Percentiles rank a stretch among this genome's conserved stretches.
These are phyloP conservation scores for Menidia beryllina DNA, from an alignment of 2,113 vertebrate genomes.

Conservation along the genomic window DNA sequence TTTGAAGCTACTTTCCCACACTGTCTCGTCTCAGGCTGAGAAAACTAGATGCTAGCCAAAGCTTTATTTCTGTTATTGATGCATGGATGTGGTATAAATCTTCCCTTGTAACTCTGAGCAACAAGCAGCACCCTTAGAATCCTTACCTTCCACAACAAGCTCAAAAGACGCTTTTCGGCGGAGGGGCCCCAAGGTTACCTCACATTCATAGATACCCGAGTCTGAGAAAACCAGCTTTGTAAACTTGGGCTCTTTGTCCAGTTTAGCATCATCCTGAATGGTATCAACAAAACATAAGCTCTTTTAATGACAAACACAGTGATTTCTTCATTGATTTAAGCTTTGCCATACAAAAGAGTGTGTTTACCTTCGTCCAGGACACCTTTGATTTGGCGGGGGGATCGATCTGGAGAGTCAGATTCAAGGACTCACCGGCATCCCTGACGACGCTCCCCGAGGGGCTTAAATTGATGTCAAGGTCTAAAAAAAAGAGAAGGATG, in stretches of 20 bases:
- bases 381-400: slow-evolving; percentile 86
- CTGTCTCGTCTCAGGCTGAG: not conserved
- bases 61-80: not conserved
- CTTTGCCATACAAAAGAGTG: not conserved
- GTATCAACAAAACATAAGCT: slow-evolving; percentile 23
- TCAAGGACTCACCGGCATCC: slow-evolving; percentile 84
- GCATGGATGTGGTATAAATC: not conserved
- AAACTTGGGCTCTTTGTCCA: slow-evolving; percentile 77
- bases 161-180: slow-evolving; percentile 84
- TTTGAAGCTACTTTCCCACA: not conserved
- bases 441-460: slow-evolving; percentile 86
- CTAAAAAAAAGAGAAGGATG: slow-evolving; percentile 74
- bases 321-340: not conserved
- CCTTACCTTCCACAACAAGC: slow-evolving; percentile 90
- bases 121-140: slow-evolving; percentile 3
- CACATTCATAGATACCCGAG: slow-evolving; percentile 89
- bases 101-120: not conserved
- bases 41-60: not conserved
- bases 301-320: slow-evolving; percentile 17
- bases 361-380: slow-evolving; percentile 90
- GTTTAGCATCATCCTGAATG: slow-evolving; percentile 69
- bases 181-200: slow-evolving; percentile 80
- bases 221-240: slow-evolving; percentile 88
- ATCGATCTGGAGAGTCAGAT: slow-evolving; percentile 82
- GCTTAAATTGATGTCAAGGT: slow-evolving; percentile 89